Evolutionary conservation across 2,888 invertebrate species (phyloP).

Genomic region (Malthinus flaveolus): DNA sequence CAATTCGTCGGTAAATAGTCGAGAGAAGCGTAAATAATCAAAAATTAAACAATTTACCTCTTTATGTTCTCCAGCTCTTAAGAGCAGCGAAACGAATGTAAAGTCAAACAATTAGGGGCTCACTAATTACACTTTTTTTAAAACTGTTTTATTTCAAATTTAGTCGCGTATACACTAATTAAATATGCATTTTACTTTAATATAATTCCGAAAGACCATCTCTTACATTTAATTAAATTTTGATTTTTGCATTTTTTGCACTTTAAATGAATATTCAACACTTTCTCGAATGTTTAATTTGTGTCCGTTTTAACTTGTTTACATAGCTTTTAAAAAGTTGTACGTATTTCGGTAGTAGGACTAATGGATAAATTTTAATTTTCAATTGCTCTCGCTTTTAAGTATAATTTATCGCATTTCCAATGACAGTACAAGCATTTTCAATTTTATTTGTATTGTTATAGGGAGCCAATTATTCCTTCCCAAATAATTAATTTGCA

Average conservation of each 20-base stretch:
- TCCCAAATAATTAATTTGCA: no score
- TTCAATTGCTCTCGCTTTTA: no score
- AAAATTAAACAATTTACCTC: conserved; percentile 1
- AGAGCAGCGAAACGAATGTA: conserved; percentile 7
- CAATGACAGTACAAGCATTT: conserved; percentile 13
- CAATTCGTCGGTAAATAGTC: no score
- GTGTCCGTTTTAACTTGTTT: conserved; percentile 25
- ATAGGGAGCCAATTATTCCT: no score
- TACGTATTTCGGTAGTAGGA: conserved; percentile 19
- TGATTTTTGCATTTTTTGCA: conserved; percentile 33
- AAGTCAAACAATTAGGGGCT: conserved; percentile 11
- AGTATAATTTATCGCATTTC: conserved; percentile 12
- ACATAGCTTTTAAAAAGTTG: conserved; percentile 24
- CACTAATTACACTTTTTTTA: conserved; percentile 19
- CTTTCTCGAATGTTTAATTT: conserved; percentile 21
- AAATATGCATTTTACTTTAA: conserved; percentile 25
- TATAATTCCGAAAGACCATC: conserved; percentile 17
- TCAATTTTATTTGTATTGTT: not conserved
- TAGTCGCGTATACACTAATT: conserved; percentile 18
- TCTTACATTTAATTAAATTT: conserved; percentile 33
- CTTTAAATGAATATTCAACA: conserved; percentile 32
- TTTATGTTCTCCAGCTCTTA: conserved; percentile 13
- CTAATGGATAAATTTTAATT: not conserved
- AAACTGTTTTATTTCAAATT: conserved; percentile 12
- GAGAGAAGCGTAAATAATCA: no score